Percentiles rank a stretch among this genome's conserved stretches.
These are phyloP conservation scores for Dynastes tityus DNA, from an alignment of 2,888 invertebrate species.

Conservation along the genomic window DNA sequence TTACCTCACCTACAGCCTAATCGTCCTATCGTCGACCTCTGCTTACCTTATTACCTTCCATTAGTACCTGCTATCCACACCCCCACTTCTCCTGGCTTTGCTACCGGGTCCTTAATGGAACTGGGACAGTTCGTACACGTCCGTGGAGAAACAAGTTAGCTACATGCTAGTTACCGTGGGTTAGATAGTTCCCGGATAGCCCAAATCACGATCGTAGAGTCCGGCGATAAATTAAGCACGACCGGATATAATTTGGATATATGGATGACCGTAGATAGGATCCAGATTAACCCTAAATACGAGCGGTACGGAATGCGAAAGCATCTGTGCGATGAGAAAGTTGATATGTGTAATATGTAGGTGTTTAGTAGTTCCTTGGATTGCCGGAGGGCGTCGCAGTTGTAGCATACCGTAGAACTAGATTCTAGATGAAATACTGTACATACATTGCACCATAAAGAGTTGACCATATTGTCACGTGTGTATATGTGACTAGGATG, in stretches of 20 bases:
- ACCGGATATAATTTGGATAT: conserved; percentile 54
- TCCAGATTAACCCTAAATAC: conserved; percentile 18
- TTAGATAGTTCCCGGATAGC: neutral
- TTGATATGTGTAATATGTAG: neutral
- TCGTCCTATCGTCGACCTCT: neutral
- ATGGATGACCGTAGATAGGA: conserved; percentile 44
- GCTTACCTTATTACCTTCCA: neutral
- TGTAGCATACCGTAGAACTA: no score
- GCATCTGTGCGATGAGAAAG: neutral
- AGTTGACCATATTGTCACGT: no score
- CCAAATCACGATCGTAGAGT: conserved; percentile 42
- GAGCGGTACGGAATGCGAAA: neutral
- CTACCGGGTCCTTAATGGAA: no score
- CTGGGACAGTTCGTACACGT: neutral
- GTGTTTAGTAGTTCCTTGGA: no score
- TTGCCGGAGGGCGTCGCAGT: no score
- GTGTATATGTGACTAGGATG: no score
- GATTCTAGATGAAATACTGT: no score
- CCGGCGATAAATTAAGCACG: conserved; percentile 55
- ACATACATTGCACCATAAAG: no score
- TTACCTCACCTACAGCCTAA: neutral
- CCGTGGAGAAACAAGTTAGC: neutral
- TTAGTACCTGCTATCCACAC: neutral
- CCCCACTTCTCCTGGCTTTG: neutral
- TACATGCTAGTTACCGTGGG: neutral